Base-by-base conservation (phyloP, 1,140 invertebrate species). In the Amphibalanus amphitrite region DNA sequence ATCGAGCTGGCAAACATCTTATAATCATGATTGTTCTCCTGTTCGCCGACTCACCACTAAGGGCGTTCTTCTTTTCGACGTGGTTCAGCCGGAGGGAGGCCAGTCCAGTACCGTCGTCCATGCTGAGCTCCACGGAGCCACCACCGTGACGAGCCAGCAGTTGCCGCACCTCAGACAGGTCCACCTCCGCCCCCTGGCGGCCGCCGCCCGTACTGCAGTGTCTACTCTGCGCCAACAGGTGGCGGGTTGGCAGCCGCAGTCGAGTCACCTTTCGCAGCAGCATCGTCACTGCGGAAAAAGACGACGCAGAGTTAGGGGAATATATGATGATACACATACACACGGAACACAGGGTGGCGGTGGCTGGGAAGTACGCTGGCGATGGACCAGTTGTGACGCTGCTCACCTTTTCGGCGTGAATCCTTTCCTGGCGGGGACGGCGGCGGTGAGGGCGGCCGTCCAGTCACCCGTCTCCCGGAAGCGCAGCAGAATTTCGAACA, bases 21-120 rank as follows among this genome's bases (percentile, higher is more conserved):
- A n/a, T n/a, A n/a, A n/a, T n/a, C n/a, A n/a, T n/a, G n/a, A n/a
- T n/a, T n/a, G n/a, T n/a, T n/a, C n/a, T n/a, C n/a, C n/a, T n/a
- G 33, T 6, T 15, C 33, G 15, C 33, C 29, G 70, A 64, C 71
- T 75, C 75, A 81, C 81, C 80, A 73, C 76, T 81, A 1, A 85
- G 72, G 29, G 83, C 82, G 79, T 85, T 85, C 70, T 80, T 82
- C 75, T 80, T 82, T 25, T 77, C 74, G 15, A 77, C 77, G 75
- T 85, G 78, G 72, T 82, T 80, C 3, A 85, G 71, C 6, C 76
- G 77, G 38, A 85, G 76, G 0, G 77, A 77, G 4, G 84, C 84
- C 38, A 85, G 79, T 20, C 84, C 83, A 28, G 75, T 78, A 28
- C 76, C 70, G 29, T 81, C 77, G 76, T 84, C 78, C 74, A 79